Evolutionary conservation across 2,797 vertebrate genomes (phyloP), one percentile per base, ranked within the genome.

Genomic region (Lepidocolaptes lacrymiger): DNA sequence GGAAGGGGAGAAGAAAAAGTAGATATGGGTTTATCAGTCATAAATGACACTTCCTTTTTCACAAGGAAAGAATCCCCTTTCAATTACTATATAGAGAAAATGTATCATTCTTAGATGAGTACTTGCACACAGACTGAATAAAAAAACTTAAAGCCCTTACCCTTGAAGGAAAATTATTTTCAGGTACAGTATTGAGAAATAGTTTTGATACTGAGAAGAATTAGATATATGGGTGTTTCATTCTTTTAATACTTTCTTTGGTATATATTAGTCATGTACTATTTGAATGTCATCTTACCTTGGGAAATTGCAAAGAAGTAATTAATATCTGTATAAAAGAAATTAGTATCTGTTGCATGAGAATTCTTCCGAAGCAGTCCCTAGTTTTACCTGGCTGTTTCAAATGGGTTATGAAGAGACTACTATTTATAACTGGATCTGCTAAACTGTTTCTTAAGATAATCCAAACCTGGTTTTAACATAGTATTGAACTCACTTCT

Each of bases 261-360:
- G 19, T 83, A 67, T 91, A n/a, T 77, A 83, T 87, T 93, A 89
- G 46, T 85, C 51, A 86, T 56, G 56, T 93, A 39, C 76, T 91
- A 71, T 85, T 91, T 92, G 41, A 88, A 82, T 61, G 71, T 91
- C 12, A 0, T 77, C 83, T 82, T 81, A 41, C 39, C 24, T 79
- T 77, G 66, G 85, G 75, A 85, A 92, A 92, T 56, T 82, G 52
- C 27, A 61, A 68, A 90, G 71, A 95, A 76, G 77, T 85, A 89
- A 91, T 95, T 91, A 90, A 95, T 93, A 94, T 82, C 68, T 92
- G 52, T 83, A 80, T 94, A 96, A 94, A 86, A 78, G 32, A 84
- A 93, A 91, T 89, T 85, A 72, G 48, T 85, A 94, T 62, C 39
- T 90, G 4, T 91, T 95, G 32, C 39, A 78, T 62, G 46, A 72